Percentiles rank a stretch among this genome's conserved stretches.
Evolutionary conservation across 2,113 vertebrate genomes (phyloP).

Genomic region (Prionailurus viverrinus): DNA sequence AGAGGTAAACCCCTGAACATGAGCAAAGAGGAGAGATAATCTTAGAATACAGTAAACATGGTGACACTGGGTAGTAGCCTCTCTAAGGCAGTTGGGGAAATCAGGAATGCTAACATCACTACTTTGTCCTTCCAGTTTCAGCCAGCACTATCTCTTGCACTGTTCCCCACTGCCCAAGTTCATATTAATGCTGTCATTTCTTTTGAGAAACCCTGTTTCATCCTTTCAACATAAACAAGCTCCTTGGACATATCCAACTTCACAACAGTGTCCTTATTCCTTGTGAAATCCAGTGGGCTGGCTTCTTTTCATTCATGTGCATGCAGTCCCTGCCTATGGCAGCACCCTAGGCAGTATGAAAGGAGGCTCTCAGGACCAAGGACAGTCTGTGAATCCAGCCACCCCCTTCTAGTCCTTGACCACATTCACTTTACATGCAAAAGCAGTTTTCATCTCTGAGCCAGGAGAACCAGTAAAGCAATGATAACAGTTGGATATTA

Average conservation of each 20-base stretch:
- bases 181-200: background rate
- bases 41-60: too few species aligned
- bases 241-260: background rate
- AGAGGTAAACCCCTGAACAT: background rate
- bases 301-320: background rate
- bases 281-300: background rate
- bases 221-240: background rate
- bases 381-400: background rate
- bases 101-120: background rate
- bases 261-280: background rate
- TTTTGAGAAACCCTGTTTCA: background rate
- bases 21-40: background rate
- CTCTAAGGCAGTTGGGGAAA: too few species aligned
- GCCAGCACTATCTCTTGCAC: background rate
- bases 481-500: background rate
- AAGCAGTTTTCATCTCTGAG: background rate
- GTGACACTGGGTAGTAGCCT: rapidly evolving
- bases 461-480: rapidly evolving
- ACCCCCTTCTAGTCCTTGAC: rapidly evolving
- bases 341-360: background rate
- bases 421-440: background rate
- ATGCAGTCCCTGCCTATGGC: background rate
- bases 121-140: background rate
- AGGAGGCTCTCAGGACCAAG: background rate
- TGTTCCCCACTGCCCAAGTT: background rate